Percentiles rank a stretch among this genome's conserved stretches.
Evolutionary conservation across 2,888 invertebrate species (phyloP).

Genomic region (Octonoba sinensis): DNA sequence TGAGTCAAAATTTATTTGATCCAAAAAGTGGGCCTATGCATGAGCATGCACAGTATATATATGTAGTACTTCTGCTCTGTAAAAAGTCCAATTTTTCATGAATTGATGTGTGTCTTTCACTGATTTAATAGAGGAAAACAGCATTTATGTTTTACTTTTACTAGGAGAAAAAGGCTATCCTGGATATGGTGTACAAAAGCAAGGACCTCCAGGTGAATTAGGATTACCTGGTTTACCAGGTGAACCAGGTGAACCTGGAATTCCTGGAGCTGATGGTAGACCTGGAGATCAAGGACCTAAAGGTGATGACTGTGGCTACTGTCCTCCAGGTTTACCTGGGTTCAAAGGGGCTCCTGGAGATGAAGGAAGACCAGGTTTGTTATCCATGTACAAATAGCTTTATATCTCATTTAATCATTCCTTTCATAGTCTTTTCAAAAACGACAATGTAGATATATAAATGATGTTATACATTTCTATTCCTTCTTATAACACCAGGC

Average conservation of each 20-base stretch:
- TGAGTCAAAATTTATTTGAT: too few relatives aligned
- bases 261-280: slow-evolving; percentile 75
- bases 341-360: slow-evolving; percentile 77
- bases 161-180: slow-evolving; percentile 70
- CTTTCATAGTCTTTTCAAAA: not conserved
- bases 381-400: not conserved
- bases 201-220: slow-evolving; percentile 68
- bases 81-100: too few relatives aligned
- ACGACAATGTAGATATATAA: not conserved
- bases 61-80: too few relatives aligned
- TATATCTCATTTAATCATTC: too few relatives aligned
- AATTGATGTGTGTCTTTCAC: too few relatives aligned
- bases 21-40: too few relatives aligned
- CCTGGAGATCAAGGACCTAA: slow-evolving; percentile 68
- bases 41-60: too few relatives aligned
- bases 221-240: slow-evolving; percentile 69
- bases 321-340: slow-evolving; percentile 77
- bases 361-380: slow-evolving; percentile 73
- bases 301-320: slow-evolving; percentile 75
- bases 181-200: slow-evolving; percentile 70
- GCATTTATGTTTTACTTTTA: not conserved
- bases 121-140: not conserved
- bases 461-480: not conserved
- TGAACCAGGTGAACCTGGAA: slow-evolving; percentile 73
- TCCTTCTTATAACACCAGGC: too few relatives aligned